phyloP scores from a whole-genome alignment of 2,888 invertebrate genomes.

The Netelia melanura region DNA sequence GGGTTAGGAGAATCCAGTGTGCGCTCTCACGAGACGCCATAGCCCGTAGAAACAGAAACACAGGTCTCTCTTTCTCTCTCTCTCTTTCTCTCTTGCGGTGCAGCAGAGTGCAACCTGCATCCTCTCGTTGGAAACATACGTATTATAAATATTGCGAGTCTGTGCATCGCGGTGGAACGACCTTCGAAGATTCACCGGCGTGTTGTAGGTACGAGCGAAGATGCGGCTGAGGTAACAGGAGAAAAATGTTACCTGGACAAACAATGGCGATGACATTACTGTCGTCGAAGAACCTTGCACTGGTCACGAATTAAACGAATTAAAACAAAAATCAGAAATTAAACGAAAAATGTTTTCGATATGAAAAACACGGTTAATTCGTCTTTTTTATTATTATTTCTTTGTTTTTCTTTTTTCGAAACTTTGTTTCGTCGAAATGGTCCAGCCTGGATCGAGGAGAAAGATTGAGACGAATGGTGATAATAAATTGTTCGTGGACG shows the following conservation, averaged over 20 bases:
- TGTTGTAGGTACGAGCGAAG: background rate
- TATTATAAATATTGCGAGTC: background rate
- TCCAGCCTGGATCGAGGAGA: background rate
- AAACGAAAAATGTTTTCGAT: background rate
- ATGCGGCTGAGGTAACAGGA: background rate
- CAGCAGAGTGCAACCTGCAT: background rate
- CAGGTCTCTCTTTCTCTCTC: background rate
- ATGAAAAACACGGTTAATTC: background rate
- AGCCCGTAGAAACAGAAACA: background rate
- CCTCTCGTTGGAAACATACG: background rate
- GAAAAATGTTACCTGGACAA: background rate
- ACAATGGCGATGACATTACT: background rate
- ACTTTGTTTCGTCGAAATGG: background rate
- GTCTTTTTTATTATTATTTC: too few relatives aligned
- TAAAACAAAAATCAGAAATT: background rate
- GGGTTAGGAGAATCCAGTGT: conserved; percentile 79
- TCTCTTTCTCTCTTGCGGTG: background rate
- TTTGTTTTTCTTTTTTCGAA: background rate
- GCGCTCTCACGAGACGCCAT: conserved; percentile 49
- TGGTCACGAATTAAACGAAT: background rate
- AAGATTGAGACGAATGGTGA: background rate
- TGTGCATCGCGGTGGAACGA: conserved; percentile 1
- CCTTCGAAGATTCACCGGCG: conserved; percentile 13
- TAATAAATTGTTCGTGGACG: background rate
- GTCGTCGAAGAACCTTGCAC: background rate